Evolutionary conservation across 2,113 vertebrate species (phyloP).

Genomic region (Gobio gobio): DNA sequence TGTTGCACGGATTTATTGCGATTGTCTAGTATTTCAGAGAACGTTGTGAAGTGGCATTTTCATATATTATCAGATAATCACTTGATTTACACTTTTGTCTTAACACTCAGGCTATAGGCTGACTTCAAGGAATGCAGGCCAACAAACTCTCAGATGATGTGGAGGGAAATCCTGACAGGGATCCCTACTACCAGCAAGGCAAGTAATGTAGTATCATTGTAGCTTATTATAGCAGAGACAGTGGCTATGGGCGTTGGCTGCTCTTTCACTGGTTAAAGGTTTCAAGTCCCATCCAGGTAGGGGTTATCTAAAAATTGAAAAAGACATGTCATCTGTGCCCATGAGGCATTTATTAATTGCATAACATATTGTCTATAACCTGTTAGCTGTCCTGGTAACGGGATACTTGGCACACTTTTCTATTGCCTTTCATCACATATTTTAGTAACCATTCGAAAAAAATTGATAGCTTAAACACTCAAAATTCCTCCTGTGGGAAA

Average conservation of each 20-base stretch:
- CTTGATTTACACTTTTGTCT: background rate
- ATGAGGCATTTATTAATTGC: background rate
- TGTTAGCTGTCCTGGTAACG: no score
- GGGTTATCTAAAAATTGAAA: background rate
- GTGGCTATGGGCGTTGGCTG: slow-evolving; percentile 6
- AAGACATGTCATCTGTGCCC: background rate
- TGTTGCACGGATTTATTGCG: background rate
- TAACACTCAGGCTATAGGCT: slow-evolving; percentile 5
- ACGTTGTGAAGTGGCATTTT: background rate
- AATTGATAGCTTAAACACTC: no score
- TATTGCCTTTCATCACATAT: no score
- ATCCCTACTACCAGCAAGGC: slow-evolving; percentile 27
- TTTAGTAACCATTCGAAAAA: no score
- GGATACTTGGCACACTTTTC: no score
- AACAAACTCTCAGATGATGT: slow-evolving; percentile 7
- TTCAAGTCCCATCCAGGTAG: background rate
- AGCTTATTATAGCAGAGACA: background rate
- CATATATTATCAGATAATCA: background rate
- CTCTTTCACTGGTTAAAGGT: background rate
- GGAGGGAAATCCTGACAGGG: slow-evolving; percentile 22
- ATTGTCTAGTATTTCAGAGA: background rate
- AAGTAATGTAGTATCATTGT: background rate
- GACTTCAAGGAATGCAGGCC: slow-evolving; percentile 32
- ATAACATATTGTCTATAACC: background rate
- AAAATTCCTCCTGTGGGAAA: no score